Conservation (phyloP, 2,113 vertebrate species). For the Pardalotus punctatus region DNA sequence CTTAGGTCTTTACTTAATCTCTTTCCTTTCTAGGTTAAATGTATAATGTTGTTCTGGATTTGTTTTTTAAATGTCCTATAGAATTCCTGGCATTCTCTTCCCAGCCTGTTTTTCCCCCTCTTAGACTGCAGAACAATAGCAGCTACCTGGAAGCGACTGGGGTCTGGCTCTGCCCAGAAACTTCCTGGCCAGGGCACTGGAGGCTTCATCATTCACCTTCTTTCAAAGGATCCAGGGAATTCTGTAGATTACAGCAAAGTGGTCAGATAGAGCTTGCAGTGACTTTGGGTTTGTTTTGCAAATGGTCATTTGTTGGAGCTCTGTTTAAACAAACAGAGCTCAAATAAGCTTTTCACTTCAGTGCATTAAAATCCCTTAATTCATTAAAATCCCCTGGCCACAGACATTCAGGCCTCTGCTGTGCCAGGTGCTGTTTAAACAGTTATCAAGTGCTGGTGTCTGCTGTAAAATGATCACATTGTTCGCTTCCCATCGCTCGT, state of each 20-base stretch:
- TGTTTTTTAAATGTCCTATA: neutral
- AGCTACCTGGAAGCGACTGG: neutral
- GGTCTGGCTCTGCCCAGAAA: neutral
- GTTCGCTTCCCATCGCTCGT: neutral
- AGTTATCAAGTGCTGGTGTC: constrained; percentile 2
- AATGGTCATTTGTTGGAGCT: neutral
- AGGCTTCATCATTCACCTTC: neutral
- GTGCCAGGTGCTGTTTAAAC: constrained; percentile 46
- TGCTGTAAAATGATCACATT: constrained; percentile 14
- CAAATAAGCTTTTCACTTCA: constrained; percentile 36
- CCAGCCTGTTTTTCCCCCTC: neutral
- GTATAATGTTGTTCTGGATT: neutral
- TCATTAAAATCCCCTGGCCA: constrained; percentile 5
- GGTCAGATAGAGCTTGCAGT: neutral
- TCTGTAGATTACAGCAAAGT: neutral
- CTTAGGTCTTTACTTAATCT: neutral
- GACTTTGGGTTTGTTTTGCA: constrained; percentile 35
- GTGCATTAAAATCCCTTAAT: constrained; percentile 46
- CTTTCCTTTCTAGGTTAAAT: neutral
- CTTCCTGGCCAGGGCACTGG: neutral
- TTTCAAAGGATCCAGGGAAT: neutral
- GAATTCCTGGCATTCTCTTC: neutral
- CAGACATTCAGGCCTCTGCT: neutral
- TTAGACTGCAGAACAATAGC: neutral
- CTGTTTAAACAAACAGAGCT: constrained; percentile 37